Base-by-base conservation (phyloP, 1,140 invertebrate species). In the Metaphire vulgaris region DNA sequence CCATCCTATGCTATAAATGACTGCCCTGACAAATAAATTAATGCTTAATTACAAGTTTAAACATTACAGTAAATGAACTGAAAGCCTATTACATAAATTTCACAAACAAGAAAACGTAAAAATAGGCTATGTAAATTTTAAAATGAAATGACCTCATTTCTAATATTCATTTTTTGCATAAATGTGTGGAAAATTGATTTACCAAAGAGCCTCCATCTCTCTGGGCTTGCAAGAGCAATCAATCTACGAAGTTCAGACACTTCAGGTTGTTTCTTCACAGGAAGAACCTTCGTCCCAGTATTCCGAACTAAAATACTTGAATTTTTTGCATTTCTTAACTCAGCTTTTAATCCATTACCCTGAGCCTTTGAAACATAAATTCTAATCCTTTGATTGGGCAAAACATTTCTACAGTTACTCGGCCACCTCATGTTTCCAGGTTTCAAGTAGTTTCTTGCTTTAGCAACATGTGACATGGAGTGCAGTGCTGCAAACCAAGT, bases 171-270 rank as follows among this genome's bases (percentile, higher is more conserved):
- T n/a, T n/a, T n/a, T n/a, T n/a, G n/a, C n/a, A n/a, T n/a, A n/a
- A n/a, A n/a, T n/a, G n/a, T n/a, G n/a, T n/a, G n/a, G n/a, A n/a
- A n/a, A n/a, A n/a, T n/a, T n/a, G n/a, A n/a, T n/a, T n/a, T n/a
- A 78, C 79, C 79, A 34, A 33, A 32, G n/a, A 80, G 73, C 73
- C 79, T 85, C 81, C 80, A 82, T 82, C 79, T 83, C 74, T 85
- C 84, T 75, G 81, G 80, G 76, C 81, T 80, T 12, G 83, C 82
- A 28, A 82, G 78, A 33, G 78, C 75, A 6, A 85, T 71, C 6
- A 85, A 72, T 78, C 83, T 34, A 56, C 41, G 41, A 6, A 56
- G 6, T 12, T 56, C 41, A 56, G 41, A 56, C 41, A 56, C 6
- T 56, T 56, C 41, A 56, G 41, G 41, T 56, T 6, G 41, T 56